Evolutionary conservation across 2,888 invertebrate species (phyloP).

Genomic region (Machimus atricapillus): DNA sequence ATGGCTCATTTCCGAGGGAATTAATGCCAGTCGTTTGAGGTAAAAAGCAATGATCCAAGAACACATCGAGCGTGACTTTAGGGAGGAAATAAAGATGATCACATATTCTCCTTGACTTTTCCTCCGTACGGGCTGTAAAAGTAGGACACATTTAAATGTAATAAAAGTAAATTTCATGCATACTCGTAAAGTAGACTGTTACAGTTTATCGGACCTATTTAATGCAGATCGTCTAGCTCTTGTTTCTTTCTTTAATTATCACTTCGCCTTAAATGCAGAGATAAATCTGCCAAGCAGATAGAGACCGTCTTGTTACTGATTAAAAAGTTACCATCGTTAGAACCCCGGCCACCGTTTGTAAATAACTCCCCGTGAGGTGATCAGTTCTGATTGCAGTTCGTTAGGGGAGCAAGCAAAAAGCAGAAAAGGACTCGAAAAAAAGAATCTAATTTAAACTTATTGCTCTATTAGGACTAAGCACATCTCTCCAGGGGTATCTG

Average conservation of each 20-base stretch:
- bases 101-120: neutral
- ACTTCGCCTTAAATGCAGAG: neutral
- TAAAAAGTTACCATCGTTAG: neutral
- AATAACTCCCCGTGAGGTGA: neutral
- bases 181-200: neutral
- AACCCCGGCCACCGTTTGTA: neutral
- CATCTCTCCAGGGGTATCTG: slow-evolving; percentile 18
- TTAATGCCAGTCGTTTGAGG: neutral
- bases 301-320: neutral
- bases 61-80: neutral
- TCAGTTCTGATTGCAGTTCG: slow-evolving; percentile 13
- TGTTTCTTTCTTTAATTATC: neutral
- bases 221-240: neutral
- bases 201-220: neutral
- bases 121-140: neutral
- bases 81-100: neutral
- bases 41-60: neutral
- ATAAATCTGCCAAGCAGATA: neutral
- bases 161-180: neutral
- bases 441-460: slow-evolving; percentile 34
- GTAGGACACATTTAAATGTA: neutral
- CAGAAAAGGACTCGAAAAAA: neutral
- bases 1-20: neutral
- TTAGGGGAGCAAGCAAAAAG: neutral
- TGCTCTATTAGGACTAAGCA: slow-evolving; percentile 32